Percentiles rank a stretch among this genome's conserved stretches.
Evolutionary conservation across 2,888 invertebrate species (phyloP).

Genomic region (Subacronicta megacephala): DNA sequence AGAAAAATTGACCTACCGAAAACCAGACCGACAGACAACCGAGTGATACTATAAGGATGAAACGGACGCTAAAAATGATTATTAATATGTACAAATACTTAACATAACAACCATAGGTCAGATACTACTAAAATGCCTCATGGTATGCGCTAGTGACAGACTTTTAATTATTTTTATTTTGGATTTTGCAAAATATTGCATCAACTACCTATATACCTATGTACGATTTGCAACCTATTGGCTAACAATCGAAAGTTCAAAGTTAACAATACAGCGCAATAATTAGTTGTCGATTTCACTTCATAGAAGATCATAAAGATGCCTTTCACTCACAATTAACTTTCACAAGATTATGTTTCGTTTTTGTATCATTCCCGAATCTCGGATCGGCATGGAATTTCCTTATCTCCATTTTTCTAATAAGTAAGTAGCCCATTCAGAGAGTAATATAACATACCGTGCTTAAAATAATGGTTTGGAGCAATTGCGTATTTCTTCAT

Average conservation of each 20-base stretch:
- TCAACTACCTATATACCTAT: no score
- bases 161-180: no score
- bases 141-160: no score
- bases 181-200: no score
- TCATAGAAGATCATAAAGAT: conserved; percentile 11
- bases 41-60: no score
- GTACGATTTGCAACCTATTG: not conserved
- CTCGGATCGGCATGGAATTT: conserved; percentile 38
- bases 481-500: conserved; percentile 34
- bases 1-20: no score
- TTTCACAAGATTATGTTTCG: conserved; percentile 24
- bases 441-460: conserved; percentile 30
- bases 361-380: conserved; percentile 30
- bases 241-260: conserved; percentile 5
- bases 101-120: no score
- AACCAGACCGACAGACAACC: no score
- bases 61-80: no score
- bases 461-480: conserved; percentile 24
- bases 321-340: conserved; percentile 22
- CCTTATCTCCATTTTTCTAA: conserved; percentile 46
- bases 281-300: conserved; percentile 7
- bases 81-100: no score
- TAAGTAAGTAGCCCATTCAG: conserved; percentile 41
- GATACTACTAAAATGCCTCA: no score
- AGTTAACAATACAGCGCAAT: conserved; percentile 9